phyloP scores from a whole-genome alignment of 2,888 invertebrate species.

The Pseudococcus longispinus region DNA sequence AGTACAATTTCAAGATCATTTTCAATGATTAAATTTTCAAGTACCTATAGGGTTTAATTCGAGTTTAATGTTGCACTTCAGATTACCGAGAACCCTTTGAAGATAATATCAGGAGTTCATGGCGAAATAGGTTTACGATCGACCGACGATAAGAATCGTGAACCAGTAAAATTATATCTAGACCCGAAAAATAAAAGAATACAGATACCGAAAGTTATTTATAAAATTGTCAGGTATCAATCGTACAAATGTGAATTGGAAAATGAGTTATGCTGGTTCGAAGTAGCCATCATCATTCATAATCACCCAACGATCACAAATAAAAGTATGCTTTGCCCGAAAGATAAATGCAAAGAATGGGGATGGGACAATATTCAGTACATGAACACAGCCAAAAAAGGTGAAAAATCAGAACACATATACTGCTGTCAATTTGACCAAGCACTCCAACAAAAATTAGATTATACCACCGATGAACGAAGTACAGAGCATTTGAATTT shows the following conservation, averaged over 20 bases:
- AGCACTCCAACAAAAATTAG: not conserved
- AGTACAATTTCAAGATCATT: no score
- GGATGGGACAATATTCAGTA: not conserved
- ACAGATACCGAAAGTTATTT: no score
- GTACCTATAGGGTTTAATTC: no score
- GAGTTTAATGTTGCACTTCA: no score
- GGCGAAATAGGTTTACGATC: no score
- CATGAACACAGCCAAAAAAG: not conserved
- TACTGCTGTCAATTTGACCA: not conserved
- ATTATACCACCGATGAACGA: not conserved
- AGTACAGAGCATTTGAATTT: not conserved
- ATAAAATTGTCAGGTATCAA: not conserved
- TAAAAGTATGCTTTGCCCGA: not conserved
- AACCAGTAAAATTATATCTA: no score
- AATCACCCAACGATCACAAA: not conserved
- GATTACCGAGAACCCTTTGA: no score
- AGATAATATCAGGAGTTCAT: no score
- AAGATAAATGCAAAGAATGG: not conserved
- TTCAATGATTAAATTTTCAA: no score
- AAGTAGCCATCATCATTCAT: not conserved
- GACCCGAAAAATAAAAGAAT: no score
- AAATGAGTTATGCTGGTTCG: not conserved
- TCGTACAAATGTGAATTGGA: not conserved
- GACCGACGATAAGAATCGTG: no score
- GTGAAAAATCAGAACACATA: not conserved